phyloP scores from a whole-genome alignment of 2,113 vertebrate species.

The Polyodon spathula region DNA sequence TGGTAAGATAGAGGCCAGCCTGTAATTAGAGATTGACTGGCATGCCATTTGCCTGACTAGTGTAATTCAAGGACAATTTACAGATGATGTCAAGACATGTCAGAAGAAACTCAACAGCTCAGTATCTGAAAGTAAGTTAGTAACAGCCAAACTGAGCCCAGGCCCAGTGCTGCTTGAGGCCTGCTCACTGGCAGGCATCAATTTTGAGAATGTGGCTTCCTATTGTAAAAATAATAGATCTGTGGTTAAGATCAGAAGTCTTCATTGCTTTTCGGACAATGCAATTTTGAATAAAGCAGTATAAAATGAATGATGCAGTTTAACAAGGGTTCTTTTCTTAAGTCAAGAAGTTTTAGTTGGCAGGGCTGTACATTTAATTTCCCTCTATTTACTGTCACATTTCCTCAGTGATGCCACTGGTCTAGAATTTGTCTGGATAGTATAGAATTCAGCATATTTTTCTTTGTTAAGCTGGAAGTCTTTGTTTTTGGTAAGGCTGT shows the following conservation, averaged over 20 bases:
- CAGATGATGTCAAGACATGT: neutral
- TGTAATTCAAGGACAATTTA: slow-evolving; percentile 1
- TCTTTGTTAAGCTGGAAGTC: slow-evolving; percentile 5
- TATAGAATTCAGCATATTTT: too few species aligned
- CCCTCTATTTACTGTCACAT: neutral
- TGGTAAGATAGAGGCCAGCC: neutral
- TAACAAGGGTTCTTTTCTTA: too few species aligned
- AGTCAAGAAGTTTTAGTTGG: too few species aligned
- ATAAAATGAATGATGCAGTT: too few species aligned
- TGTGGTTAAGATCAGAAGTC: too few species aligned
- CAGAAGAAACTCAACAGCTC: neutral
- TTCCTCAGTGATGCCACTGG: neutral
- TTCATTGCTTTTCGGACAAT: too few species aligned
- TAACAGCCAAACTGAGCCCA: neutral
- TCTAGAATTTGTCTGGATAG: neutral
- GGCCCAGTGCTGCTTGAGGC: neutral
- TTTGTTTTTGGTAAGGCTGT: slow-evolving; percentile 8
- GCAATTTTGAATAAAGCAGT: too few species aligned
- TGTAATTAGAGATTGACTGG: slow-evolving; percentile 1
- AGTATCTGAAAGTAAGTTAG: too few species aligned
- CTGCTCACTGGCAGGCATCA: neutral
- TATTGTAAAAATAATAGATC: too few species aligned
- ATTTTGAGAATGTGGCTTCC: neutral
- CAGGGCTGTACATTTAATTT: too few species aligned
- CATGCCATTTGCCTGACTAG: neutral